Evolutionary conservation across 1,140 invertebrate genomes (phyloP), one percentile per base, ranked within the genome.

Genomic region (Plutomurus gul): DNA sequence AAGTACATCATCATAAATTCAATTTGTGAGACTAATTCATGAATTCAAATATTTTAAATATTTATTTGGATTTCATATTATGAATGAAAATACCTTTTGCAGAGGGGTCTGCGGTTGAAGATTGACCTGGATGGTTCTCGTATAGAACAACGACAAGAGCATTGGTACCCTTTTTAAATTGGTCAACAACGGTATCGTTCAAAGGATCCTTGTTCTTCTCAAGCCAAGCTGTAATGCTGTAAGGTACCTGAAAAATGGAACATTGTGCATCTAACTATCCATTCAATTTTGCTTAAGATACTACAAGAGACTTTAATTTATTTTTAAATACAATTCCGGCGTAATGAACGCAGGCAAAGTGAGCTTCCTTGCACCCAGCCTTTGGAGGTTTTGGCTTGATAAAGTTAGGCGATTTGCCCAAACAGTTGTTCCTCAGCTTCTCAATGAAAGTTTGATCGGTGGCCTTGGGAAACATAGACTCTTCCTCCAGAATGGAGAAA

Each of bases 171-270:
- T 77, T 73, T 46, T 77, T 77, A 40, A 76, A 95, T 86, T 96
- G 93, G 85, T 98, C 95, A 84, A 99, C 96, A 80, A 98, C 96
- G 81, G 95, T 97, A 91, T 99, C 96, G 91, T 99, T 99, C 87
- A 99, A 90, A 84, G 97, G 97, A 90, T 99, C 97, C 92, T 99
- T 81, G 43, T 81, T 81, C 65, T 81, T 81, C 22, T 81, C 79
- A 96, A 99, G 91, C 97, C 97, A 99, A 84, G 95, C 95, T 85
- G 94, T 94, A 88, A 98, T 95, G 89, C 97, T 98, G 92, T 99
- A 99, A 75, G 96, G 92, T 87, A 82, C 80, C 80, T 81, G 40
- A 25, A 11, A 85, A 88, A 87, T 81, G 86, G 85, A 71, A 84
- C 84, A 70, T 86, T 84, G 80, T 86, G 86, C 81, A 85, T 85